These are phyloP conservation scores for Budorcas taxicolor DNA, from an alignment of 2,113 vertebrate genomes.

Conservation along the genomic window DNA sequence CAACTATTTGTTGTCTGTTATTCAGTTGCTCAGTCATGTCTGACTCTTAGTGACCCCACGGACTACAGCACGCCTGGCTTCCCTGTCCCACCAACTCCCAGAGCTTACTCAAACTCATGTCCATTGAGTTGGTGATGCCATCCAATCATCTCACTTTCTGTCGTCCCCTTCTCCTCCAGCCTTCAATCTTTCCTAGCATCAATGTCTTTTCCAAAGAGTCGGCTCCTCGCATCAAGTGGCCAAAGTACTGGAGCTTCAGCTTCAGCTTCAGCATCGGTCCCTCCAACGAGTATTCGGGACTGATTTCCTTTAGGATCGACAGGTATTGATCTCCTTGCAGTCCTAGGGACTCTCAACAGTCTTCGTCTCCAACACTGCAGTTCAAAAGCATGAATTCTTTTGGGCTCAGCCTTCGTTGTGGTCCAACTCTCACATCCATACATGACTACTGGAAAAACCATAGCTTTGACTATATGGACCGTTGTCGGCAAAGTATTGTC, in stretches of 20 bases:
- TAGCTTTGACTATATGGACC: background rate
- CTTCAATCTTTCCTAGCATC: background rate
- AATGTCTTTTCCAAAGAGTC: background rate
- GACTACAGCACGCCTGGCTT: background rate
- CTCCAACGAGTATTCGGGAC: background rate
- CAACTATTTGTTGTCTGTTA: background rate
- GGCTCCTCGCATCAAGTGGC: fast-evolving
- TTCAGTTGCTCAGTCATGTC: background rate
- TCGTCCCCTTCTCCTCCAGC: background rate
- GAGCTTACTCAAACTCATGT: background rate
- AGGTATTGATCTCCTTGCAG: background rate
- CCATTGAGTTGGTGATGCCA: background rate
- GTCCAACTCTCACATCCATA: background rate
- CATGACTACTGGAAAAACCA: background rate
- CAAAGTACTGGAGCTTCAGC: background rate
- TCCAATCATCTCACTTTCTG: background rate
- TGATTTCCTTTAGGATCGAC: background rate
- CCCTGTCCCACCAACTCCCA: background rate
- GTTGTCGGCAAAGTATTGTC: background rate
- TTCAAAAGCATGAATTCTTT: background rate
- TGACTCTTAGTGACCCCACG: fast-evolving
- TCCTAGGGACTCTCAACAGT: background rate
- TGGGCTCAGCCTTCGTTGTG: background rate
- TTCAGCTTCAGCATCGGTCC: background rate
- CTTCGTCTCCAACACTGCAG: background rate